Percentiles rank a stretch among this genome's conserved stretches.
phyloP scores from a whole-genome alignment of 1,140 invertebrate genomes.

The Hestina assimilis region DNA sequence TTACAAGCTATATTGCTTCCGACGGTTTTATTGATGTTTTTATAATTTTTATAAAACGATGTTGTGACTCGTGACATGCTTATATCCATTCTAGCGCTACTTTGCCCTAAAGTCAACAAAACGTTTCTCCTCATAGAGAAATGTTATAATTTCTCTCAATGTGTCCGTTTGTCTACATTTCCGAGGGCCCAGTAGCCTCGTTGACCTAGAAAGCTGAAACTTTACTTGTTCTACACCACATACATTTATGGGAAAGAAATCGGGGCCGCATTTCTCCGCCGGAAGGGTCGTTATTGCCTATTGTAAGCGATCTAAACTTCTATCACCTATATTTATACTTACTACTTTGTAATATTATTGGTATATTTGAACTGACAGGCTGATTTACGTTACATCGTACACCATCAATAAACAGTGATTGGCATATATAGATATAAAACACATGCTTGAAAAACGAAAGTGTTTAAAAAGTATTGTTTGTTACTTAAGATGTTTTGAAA shows the following conservation, averaged over 20 bases:
- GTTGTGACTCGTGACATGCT: not conserved
- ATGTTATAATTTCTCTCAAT: constrained; percentile 30
- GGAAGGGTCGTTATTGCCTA: constrained; percentile 43
- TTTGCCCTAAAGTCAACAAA: constrained; percentile 2
- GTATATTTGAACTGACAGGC: not conserved
- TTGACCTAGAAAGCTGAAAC: constrained; percentile 47
- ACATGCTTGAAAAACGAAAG: too few relatives aligned
- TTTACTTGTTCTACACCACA: constrained; percentile 38
- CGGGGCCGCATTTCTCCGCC: constrained; percentile 42
- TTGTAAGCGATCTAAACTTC: constrained; percentile 29
- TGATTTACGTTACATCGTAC: too few relatives aligned
- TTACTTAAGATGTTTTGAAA: too few relatives aligned
- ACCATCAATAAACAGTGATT: too few relatives aligned
- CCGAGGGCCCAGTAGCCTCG: constrained; percentile 29
- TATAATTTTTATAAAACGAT: not conserved
- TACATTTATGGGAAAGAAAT: constrained; percentile 54
- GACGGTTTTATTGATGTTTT: too few relatives aligned
- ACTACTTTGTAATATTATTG: not conserved
- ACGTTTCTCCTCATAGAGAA: constrained; percentile 5
- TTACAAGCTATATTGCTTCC: too few relatives aligned
- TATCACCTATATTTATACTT: constrained; percentile 17
- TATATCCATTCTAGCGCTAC: not conserved
- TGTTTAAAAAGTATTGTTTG: too few relatives aligned
- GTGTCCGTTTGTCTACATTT: constrained; percentile 34
- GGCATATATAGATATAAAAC: too few relatives aligned